Conservation (phyloP, 2,113 vertebrate species). For the Parus major region DNA sequence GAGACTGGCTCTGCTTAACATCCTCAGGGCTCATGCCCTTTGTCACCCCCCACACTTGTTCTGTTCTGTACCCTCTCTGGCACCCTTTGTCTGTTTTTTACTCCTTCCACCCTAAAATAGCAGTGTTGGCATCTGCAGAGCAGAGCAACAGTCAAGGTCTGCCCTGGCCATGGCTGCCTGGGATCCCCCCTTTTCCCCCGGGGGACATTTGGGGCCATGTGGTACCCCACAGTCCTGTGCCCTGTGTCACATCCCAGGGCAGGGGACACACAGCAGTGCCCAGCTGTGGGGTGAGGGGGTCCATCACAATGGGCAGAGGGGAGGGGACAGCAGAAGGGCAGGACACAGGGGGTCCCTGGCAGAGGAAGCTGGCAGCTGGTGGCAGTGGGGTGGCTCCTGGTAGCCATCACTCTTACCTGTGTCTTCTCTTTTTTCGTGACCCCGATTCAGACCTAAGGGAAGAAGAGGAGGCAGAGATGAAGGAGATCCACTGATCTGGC, state of each 20-base stretch:
- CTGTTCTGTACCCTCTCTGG: rapidly evolving
- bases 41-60: not conserved
- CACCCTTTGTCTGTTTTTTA: not conserved
- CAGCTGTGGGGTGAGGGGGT: not conserved
- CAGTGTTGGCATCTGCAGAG: not conserved
- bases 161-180: not conserved
- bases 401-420: slow-evolving; percentile 81
- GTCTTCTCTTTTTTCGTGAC: slow-evolving; percentile 90
- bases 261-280: not conserved
- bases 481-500: not conserved
- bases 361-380: not conserved
- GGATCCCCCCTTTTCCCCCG: not conserved
- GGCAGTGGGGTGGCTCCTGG: not conserved
- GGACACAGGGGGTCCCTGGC: rapidly evolving
- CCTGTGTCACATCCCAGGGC: not conserved
- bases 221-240: not conserved
- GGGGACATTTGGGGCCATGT: rapidly evolving
- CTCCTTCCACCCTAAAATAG: not conserved
- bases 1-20: not conserved
- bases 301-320: not conserved
- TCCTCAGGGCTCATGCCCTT: rapidly evolving
- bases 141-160: not conserved
- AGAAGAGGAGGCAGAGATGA: slow-evolving; percentile 13
- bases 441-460: slow-evolving; percentile 87
- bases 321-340: not conserved